Percentiles rank a stretch among this genome's conserved stretches.
Evolutionary conservation across 1,140 invertebrate genomes (phyloP).

Genomic region (Prorops nasuta): DNA sequence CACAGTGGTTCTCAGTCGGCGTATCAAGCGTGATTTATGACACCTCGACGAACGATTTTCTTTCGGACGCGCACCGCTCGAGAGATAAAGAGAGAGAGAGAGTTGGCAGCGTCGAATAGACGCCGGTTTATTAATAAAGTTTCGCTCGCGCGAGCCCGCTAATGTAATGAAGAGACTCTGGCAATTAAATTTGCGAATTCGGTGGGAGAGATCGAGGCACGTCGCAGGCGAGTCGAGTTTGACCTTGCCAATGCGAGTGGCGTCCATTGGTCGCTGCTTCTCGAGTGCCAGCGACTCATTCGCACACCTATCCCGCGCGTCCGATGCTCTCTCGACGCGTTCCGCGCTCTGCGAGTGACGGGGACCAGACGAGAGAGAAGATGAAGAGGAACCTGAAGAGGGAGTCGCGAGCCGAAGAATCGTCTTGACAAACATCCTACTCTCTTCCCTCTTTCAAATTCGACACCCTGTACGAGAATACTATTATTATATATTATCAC

Average conservation of each 20-base stretch:
- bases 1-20: too few relatives aligned
- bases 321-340: slow-evolving; percentile 19
- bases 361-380: background rate
- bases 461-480: too few relatives aligned
- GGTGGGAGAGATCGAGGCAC: too few relatives aligned
- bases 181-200: too few relatives aligned
- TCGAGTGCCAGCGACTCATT: slow-evolving; percentile 46
- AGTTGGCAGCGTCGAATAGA: slow-evolving; percentile 1
- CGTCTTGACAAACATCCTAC: too few relatives aligned
- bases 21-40: too few relatives aligned
- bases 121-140: slow-evolving; percentile 8
- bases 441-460: too few relatives aligned
- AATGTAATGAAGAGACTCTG: slow-evolving; percentile 13
- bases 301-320: slow-evolving; percentile 32
- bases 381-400: too few relatives aligned
- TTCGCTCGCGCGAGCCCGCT: slow-evolving; percentile 8
- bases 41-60: too few relatives aligned
- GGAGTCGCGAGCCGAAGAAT: too few relatives aligned
- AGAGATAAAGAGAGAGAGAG: slow-evolving; percentile 19
- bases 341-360: background rate
- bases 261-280: slow-evolving; percentile 35
- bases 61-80: slow-evolving; percentile 12
- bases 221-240: too few relatives aligned
- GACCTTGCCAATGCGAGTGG: slow-evolving; percentile 32
- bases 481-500: too few relatives aligned